Base-by-base conservation (phyloP, 2,888 invertebrate genomes). In the Drosophila ezoana region DNA sequence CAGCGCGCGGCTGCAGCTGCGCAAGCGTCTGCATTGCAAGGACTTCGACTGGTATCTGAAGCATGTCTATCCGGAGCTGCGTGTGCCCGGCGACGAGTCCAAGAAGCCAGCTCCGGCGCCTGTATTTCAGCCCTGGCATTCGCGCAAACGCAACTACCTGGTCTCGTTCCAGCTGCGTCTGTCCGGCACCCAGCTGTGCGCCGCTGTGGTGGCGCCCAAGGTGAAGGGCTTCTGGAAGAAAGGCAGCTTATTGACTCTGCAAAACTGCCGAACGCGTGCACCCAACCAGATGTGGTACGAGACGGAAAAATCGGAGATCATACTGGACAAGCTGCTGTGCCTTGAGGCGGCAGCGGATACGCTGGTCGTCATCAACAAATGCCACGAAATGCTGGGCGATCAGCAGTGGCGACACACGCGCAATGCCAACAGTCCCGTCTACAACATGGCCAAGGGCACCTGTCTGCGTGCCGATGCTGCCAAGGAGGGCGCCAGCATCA, bases 1-100 rank as follows among this genome's bases (percentile, higher is more conserved):
- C 18, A 94, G 95, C 0, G 95, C 96, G 0, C 94, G 98, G 51
- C 77, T 95, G 10, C 93, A 94, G 32, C 92, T 99, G 8, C 94
- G 98, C 1, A 93, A 96, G 81, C 93, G 93, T 59, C 93, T 98
- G 43, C 93, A 95, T 13, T 98, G 98, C 91, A 96, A 97, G 90
- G 95, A 94, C 87, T 99, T 99, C 88, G 94, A 95, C 61, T 99
- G 99, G 99, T 99, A 98, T 92, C 93, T 99, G 79, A 95, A 97
- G 58, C 97, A 97, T 88, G 95, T 99, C 16, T 99, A 99, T 96
- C 98, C 98, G 0, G 97, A 99, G 90, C 95, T 97, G 51, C 94
- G 94, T 56, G 90, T 95, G 11, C 96, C 96, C 0, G 94, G 94
- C 1, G 82, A 90, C 16, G 83, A 87, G 23, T 48, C 72, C 1